These are phyloP conservation scores for Mormyrops attenuatus DNA, from an alignment of 2,797 vertebrate genomes.

Conservation along the genomic window DNA sequence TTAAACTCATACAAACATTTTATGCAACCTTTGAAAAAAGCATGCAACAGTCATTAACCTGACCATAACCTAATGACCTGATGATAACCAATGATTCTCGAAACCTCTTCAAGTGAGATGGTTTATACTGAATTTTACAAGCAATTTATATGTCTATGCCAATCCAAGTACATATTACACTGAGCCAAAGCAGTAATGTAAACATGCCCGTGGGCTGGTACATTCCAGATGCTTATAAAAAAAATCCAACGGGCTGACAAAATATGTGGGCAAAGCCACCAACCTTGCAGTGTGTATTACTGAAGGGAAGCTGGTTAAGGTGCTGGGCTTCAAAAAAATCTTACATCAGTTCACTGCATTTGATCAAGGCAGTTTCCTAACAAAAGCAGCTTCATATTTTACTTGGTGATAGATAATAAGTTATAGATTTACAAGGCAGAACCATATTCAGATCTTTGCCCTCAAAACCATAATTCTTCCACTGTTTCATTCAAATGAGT, in stretches of 20 bases:
- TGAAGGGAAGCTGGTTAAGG: neutral
- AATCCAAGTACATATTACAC: neutral
- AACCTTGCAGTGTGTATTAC: neutral
- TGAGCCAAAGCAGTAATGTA: neutral
- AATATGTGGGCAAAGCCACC: neutral
- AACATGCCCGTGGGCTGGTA: conserved; percentile 6
- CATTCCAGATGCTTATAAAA: neutral
- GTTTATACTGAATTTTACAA: neutral
- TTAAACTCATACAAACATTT: conserved; percentile 6
- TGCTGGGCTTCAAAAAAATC: neutral
- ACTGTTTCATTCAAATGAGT: neutral
- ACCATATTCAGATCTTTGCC: neutral
- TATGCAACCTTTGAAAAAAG: neutral
- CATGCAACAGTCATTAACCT: neutral
- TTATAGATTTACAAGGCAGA: neutral
- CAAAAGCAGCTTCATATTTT: neutral
- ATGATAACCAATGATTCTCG: neutral
- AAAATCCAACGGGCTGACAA: conserved; percentile 8
- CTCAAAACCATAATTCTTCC: neutral
- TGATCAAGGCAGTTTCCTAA: neutral
- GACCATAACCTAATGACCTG: neutral
- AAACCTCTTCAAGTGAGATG: neutral
- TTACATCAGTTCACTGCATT: neutral
- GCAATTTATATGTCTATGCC: neutral
- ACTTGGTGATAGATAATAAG: neutral